phyloP scores from a whole-genome alignment of 2,797 vertebrate species.

The Anguilla obscura region DNA sequence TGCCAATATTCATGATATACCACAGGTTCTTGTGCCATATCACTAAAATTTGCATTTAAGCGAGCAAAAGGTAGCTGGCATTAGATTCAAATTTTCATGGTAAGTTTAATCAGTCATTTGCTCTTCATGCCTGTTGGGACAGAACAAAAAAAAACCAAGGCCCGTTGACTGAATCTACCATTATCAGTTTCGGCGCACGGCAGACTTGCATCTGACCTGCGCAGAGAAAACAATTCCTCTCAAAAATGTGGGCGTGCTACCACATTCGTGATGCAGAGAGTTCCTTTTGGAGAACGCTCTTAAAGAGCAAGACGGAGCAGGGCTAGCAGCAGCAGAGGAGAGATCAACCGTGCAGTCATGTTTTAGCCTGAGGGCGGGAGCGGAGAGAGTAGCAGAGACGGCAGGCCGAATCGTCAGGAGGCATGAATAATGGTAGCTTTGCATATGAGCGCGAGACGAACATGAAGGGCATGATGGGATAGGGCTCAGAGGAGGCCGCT shows the following conservation, averaged over 20 bases:
- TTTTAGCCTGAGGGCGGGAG: slow-evolving; percentile 70
- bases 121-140: neutral
- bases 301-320: slow-evolving; percentile 59
- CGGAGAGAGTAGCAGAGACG: slow-evolving; percentile 75
- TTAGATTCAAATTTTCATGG: neutral
- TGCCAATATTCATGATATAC: neutral
- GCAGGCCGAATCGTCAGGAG: slow-evolving; percentile 74
- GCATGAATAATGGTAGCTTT: slow-evolving; percentile 79
- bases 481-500: slow-evolving; percentile 68
- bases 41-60: neutral
- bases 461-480: slow-evolving; percentile 71
- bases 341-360: slow-evolving; percentile 76
- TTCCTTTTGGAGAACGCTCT: slow-evolving; percentile 17
- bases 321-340: slow-evolving; percentile 73
- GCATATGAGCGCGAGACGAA: slow-evolving; percentile 74
- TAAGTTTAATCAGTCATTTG: neutral
- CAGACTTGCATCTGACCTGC: neutral
- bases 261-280: neutral
- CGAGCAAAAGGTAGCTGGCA: neutral
- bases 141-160: neutral
- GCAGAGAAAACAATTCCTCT: neutral
- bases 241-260: neutral
- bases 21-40: too few relatives aligned
- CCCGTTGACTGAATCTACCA: neutral
- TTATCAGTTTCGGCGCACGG: neutral